Conservation (phyloP, 2,888 invertebrate genomes). For the Boloria euphrosyne region DNA sequence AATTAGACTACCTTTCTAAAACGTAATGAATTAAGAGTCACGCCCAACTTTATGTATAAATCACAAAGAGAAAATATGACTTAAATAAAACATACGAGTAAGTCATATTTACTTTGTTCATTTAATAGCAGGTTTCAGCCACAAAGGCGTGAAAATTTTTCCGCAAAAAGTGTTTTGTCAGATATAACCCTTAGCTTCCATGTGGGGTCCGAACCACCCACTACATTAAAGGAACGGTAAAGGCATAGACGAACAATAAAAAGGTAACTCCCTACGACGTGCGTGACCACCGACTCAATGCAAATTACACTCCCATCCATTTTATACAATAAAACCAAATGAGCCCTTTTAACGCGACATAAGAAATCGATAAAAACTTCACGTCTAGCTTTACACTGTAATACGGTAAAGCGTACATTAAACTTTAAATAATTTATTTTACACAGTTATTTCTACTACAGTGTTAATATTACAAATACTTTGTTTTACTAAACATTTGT, state of each 20-base stretch:
- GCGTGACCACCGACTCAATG: constrained; percentile 78
- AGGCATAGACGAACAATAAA: constrained; percentile 69
- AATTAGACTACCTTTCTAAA: not conserved
- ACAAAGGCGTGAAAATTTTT: constrained; percentile 36
- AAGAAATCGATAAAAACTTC: constrained; percentile 74
- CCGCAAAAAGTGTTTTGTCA: constrained; percentile 40
- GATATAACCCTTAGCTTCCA: constrained; percentile 41
- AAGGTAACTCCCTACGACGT: constrained; percentile 64
- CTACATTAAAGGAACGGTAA: constrained; percentile 63
- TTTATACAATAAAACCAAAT: constrained; percentile 80
- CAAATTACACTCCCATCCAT: constrained; percentile 79
- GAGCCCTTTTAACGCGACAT: constrained; percentile 79
- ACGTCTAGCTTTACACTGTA: constrained; percentile 43
- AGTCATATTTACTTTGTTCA: constrained; percentile 30
- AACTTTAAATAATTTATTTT: constrained; percentile 1
- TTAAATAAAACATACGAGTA: constrained; percentile 20
- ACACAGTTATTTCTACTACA: not conserved
- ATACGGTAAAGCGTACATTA: constrained; percentile 25
- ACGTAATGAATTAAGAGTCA: not conserved
- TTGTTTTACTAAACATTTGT: too few species aligned
- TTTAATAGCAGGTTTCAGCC: constrained; percentile 31
- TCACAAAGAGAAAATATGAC: not conserved
- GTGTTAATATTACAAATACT: not conserved
- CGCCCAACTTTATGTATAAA: not conserved
- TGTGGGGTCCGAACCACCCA: constrained; percentile 52